Evolutionary conservation across 1,140 invertebrate genomes (phyloP), one percentile per base, ranked within the genome.

Genomic region (Drosophila parvula): DNA sequence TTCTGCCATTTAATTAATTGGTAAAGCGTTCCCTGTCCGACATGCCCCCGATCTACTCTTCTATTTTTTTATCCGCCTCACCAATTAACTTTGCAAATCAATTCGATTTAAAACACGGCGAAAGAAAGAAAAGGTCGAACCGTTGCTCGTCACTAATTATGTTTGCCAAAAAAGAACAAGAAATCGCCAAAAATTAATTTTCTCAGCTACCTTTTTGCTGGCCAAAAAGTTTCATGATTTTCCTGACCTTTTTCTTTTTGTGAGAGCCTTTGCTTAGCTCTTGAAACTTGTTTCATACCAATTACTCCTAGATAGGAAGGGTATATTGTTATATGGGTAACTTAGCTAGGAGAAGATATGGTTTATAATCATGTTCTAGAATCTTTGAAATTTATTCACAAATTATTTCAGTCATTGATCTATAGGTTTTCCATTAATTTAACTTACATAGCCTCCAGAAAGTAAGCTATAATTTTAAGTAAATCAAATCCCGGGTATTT

Each of bases 1-100:
- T 65, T 48, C 48, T 56, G 69, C 36, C 63, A 67, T 75, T 85
- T 78, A 64, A 68, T 78, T 85, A 86, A 85, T 85, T 85, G 82
- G 34, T 30, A 85, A 79, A 77, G 79, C 65, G 57, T 77, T 61
- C 40, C 9, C 45, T 40, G 27, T 16, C 44, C 48, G 45, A 32
- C 56, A 51, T 47, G 16, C 18, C 28, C 10, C 18, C 5, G 30
- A 30, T 7, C 30, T 30, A 0, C 27, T 14, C n/a, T 30, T 18
- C 48, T 36, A 27, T 28, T 30, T 34, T 41, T 53, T 65, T 73
- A 27, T 30, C 36, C n/a, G 41, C 45, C 34, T 38, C 30, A 18
- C 43, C 65, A 81, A 77, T 81, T 81, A 77, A 41, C 18, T 62
- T 63, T 64, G 51, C 36, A 84, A 70, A 78, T 86, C 64, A 60